phyloP scores from a whole-genome alignment of 2,888 invertebrate species.

The Portevinia maculata region DNA sequence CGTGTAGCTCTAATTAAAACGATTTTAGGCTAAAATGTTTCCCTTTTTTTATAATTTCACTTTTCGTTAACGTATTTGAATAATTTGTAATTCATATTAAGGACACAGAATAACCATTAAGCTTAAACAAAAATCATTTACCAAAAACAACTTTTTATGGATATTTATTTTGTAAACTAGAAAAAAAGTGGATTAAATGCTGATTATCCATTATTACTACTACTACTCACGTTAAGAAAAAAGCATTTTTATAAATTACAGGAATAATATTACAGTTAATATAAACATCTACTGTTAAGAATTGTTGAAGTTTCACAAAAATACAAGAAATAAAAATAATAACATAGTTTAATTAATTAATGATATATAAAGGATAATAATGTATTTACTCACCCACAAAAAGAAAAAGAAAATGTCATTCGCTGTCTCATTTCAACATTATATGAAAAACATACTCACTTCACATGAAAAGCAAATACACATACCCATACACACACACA shows the following conservation, averaged over 20 bases:
- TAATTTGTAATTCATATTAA: slow-evolving; percentile 41
- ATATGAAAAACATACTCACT: slow-evolving; percentile 46
- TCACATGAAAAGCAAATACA: too few species aligned
- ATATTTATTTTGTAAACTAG: slow-evolving; percentile 37
- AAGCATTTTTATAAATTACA: slow-evolving; percentile 59
- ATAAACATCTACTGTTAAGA: slow-evolving; percentile 41
- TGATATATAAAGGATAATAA: slow-evolving; percentile 35
- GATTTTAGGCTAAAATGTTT: slow-evolving; percentile 34
- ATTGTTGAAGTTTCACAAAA: slow-evolving; percentile 50
- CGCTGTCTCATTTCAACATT: slow-evolving; percentile 19
- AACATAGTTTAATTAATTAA: slow-evolving; percentile 3
- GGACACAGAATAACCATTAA: slow-evolving; percentile 3
- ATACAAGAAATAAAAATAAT: slow-evolving; percentile 19
- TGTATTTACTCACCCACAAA: slow-evolving; percentile 40
- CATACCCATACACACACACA: slow-evolving; percentile 17
- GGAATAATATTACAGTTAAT: slow-evolving; percentile 43
- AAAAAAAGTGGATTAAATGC: slow-evolving; percentile 23
- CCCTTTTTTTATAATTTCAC: slow-evolving; percentile 27
- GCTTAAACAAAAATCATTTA: slow-evolving; percentile 12
- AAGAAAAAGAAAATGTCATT: slow-evolving; percentile 19
- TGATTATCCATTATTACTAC: slow-evolving; percentile 39
- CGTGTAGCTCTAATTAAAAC: slow-evolving; percentile 20
- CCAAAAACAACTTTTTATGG: slow-evolving; percentile 26
- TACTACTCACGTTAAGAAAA: slow-evolving; percentile 40
- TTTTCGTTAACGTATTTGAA: slow-evolving; percentile 22